phyloP scores from a whole-genome alignment of 2,888 invertebrate genomes.

The Ramazzottius varieornatus region DNA sequence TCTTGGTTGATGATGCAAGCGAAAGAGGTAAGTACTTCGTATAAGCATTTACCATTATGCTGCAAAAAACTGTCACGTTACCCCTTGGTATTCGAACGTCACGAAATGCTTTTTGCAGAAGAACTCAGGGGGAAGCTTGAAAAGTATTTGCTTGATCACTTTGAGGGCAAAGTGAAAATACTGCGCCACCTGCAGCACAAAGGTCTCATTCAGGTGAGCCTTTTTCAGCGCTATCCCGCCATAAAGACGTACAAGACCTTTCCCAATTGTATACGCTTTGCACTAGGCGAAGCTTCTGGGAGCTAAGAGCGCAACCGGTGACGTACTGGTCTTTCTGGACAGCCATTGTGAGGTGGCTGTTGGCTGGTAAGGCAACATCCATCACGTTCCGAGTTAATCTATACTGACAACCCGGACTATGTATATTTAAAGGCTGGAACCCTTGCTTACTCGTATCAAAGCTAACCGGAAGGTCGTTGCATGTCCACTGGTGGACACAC shows the following conservation, averaged over 20 bases:
- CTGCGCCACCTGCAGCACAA: background rate
- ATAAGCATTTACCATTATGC: background rate
- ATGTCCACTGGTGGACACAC: background rate
- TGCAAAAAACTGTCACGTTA: background rate
- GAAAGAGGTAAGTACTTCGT: background rate
- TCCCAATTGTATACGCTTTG: too few relatives aligned
- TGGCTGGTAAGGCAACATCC: slow-evolving; percentile 19
- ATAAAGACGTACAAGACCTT: too few relatives aligned
- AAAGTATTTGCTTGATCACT: background rate
- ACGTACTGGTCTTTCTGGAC: slow-evolving; percentile 23
- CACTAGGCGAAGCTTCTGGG: background rate
- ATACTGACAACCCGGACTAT: too few relatives aligned
- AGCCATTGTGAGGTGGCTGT: slow-evolving; percentile 22
- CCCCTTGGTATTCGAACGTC: too few relatives aligned
- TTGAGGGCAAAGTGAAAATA: background rate
- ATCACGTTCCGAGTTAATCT: too few relatives aligned
- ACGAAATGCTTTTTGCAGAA: background rate
- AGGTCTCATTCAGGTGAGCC: background rate
- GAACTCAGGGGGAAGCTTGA: background rate
- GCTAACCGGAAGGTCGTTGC: background rate
- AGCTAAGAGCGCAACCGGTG: slow-evolving; percentile 14
- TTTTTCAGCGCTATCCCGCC: too few relatives aligned
- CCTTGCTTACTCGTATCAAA: background rate
- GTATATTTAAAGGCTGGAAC: background rate
- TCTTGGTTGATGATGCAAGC: background rate